phyloP scores from a whole-genome alignment of 2,113 vertebrate genomes.

The Lepus timidus region DNA sequence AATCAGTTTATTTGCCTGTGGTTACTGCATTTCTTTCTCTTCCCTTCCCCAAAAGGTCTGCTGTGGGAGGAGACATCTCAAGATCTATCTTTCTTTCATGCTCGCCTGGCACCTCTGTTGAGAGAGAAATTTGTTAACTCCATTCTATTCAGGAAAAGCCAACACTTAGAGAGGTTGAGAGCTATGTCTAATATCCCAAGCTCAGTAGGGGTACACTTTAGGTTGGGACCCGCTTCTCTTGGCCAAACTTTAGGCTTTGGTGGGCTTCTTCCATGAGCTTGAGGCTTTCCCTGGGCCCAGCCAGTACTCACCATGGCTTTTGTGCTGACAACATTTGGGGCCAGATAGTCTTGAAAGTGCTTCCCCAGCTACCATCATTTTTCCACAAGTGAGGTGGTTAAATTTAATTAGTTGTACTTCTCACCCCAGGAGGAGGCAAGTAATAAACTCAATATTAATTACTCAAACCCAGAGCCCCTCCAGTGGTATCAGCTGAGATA shows the following conservation, averaged over 20 bases:
- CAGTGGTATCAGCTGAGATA: slow-evolving; percentile 63
- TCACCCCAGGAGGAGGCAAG: slow-evolving; percentile 55
- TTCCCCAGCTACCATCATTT: neutral
- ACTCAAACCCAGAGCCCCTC: slow-evolving; percentile 40
- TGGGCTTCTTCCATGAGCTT: neutral
- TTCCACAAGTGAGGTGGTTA: slow-evolving; percentile 59
- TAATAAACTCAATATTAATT: slow-evolving; percentile 61
- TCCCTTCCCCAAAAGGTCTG: neutral
- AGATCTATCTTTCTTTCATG: neutral
- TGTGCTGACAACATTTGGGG: neutral
- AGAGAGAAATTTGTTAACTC: neutral
- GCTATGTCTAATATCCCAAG: neutral
- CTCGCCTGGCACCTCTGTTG: neutral
- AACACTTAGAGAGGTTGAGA: neutral
- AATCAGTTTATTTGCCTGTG: slow-evolving; percentile 46
- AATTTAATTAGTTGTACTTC: slow-evolving; percentile 66
- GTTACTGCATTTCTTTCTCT: neutral
- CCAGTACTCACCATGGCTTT: neutral
- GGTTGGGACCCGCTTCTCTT: neutral
- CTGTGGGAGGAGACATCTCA: neutral
- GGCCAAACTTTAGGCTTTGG: neutral
- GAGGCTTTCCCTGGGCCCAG: neutral
- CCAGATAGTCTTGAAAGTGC: slow-evolving; percentile 43
- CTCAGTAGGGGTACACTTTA: neutral
- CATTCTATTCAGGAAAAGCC: neutral